Evolutionary conservation across 2,888 invertebrate species (phyloP), one percentile per base, ranked within the genome.

Genomic region (Nysson spinosus): DNA sequence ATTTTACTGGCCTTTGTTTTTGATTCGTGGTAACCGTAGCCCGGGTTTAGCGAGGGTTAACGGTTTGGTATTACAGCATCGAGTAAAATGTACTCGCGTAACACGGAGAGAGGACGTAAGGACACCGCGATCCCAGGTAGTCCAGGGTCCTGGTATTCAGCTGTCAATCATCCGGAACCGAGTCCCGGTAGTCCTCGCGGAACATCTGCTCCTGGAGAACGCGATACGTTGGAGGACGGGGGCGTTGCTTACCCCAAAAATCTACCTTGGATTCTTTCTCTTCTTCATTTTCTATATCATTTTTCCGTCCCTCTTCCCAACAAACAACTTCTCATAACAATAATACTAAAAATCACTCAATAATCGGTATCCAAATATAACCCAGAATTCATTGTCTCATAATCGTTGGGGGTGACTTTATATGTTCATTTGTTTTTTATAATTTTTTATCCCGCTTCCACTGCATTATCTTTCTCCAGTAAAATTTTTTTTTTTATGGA

Each of bases 91-190:
- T 7, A 46, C 20, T 44, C 42, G 49, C 44, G 54, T 64, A 67
- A 69, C 42, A 55, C 64, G 70, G 70, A 61, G 67, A 51, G 47
- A 73, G 50, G 54, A 30, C 51, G 69, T 55, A 57, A 50, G 71
- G 66, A 74, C 56, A 74, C 58, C 61, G 54, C 57, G 56, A 55
- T 20, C 37, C 63, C 50, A 69, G 64, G 62, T 72, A 69, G 67
- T 70, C 65, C 63, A 61, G 62, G 37, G 30, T 66, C 37, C 51
- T 56, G 65, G 77, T 78, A 85, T 86, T 85, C 82, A 86, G 79
- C 84, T 85, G 86, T 86, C 86, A 86, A 74, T 87, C 85, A 85
- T 32, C n/a, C 26, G 19, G 22, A 20, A 30, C 52, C 14, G 56
- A 70, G 64, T 69, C 73, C 61, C 68, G 65, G 66, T 56, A 65